Base-by-base conservation (phyloP, 1,140 invertebrate genomes). In the Cataglyphis hispanica region DNA sequence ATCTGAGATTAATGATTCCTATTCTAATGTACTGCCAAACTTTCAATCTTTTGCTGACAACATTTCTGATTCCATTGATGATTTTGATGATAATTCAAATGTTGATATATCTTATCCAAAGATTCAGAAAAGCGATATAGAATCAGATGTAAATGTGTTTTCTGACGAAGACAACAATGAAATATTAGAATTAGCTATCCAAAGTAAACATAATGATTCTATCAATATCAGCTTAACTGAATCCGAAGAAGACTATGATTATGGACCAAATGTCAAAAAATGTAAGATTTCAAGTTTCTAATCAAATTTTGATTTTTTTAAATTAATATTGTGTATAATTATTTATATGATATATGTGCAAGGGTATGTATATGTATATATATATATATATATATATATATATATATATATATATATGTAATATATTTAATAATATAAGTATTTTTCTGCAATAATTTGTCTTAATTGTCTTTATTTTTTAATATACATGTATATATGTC, bases 191-290 rank as follows among this genome's bases (percentile, higher is more conserved):
- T 58, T 58, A 22, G 19, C 56, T 58, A 22, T 58, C 10, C 19
- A 25, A 10, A 22, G 1, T 58, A 10, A 58, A 58, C 56, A 58
- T 58, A 22, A 58, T n/a, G 56, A 58, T 10, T 0, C 22, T 58
- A n/a, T 58, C 22, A 58, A 22, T 58, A n/a, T 2, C 6, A 58
- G 56, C 11, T 22, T 22, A n/a, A 22, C n/a, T 22, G 56, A 58
- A 58, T 58, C 56, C 0, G 56, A 58, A 2, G 56, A 58, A 58
- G 56, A 58, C 8, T n/a, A n/a, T 2, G 56, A 58, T 58, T 58
- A 58, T 58, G 56, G 56, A 58, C 56, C 56, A n/a, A 58, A n/a
- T 58, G 7, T 22, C n/a, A 58, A 58, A 22, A 58, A 58, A 58
- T 22, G 2, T 2, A 58, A 58, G 2, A n/a, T 58, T 58, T 58